Base-by-base conservation (phyloP, 1,140 invertebrate species). In the Trichonephila clavata region DNA sequence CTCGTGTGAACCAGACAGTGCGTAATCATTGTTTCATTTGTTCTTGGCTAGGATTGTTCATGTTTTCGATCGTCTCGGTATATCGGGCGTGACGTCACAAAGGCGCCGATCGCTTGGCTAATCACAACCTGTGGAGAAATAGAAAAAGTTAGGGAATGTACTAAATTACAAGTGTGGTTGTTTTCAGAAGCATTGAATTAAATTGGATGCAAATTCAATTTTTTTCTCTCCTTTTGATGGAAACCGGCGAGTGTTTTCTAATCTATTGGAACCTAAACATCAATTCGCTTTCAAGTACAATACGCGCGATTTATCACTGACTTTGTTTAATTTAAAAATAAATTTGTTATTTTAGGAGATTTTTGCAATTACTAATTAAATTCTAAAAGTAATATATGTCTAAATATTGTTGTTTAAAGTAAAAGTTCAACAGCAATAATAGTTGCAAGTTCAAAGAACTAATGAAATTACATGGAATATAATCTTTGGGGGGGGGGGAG, bases 1-100 rank as follows among this genome's bases (percentile, higher is more conserved):
- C 20, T 83, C 39, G 80, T 83, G 80, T 83, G 80, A 83, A 83
- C 80, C 80, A 83, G 80, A 83, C 80, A n/a, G 43, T 20, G 80
- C 39, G 24, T 50, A 83, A 57, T 50, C 18, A 7, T 7, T n/a
- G 39, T 20, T 32, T 43, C 80, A 10, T 57, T 57, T 83, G 20
- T 83, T 83, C 39, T 83, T 83, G 39, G 39, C 20, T 18, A 57
- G 18, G 80, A 10, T 18, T 50, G 39, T 43, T 71, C 24, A 6
- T 14, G 14, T 2, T 71, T 71, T 71, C 27, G 68, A 32, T 83
- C 43, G 32, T 39, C 24, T 59, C 57, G 16, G 84, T 24, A 24
- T 10, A 16, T 71, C 27, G 27, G 27, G 50, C 7, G 8, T 71
- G 68, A 32, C 21, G 27, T 59, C 57, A 86, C n/a, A 86, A 86